phyloP scores from a whole-genome alignment of 2,888 invertebrate genomes.

The Allygus modestus region DNA sequence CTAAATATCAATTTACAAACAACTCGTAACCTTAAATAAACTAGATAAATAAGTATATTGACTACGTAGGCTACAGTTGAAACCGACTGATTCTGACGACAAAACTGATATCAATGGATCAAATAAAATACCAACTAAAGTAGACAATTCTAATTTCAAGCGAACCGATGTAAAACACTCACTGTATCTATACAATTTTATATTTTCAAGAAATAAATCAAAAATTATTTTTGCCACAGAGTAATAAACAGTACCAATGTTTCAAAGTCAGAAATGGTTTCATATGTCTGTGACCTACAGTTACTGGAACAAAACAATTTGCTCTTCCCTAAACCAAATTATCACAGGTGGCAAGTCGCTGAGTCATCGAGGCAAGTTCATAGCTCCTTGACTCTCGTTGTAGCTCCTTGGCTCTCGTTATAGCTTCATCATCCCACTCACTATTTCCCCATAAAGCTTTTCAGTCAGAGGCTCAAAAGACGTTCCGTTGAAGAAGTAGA shows the following conservation, averaged over 20 bases:
- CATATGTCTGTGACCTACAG: neutral
- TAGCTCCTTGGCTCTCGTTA: neutral
- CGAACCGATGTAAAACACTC: neutral
- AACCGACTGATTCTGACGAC: constrained; percentile 8
- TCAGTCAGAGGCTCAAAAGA: constrained; percentile 74
- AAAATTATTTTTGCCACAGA: neutral
- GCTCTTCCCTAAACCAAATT: constrained; percentile 25
- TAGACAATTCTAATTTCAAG: neutral
- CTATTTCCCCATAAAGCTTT: constrained; percentile 69
- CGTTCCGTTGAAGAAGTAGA: constrained; percentile 75
- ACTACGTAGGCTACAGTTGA: neutral
- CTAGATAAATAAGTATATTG: neutral
- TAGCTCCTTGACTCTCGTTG: neutral
- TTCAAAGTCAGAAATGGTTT: neutral
- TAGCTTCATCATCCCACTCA: constrained; percentile 8
- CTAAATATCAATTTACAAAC: neutral
- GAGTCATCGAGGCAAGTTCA: neutral
- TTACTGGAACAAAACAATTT: neutral
- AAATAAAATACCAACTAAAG: neutral
- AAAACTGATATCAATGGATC: neutral
- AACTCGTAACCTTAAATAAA: neutral
- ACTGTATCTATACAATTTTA: neutral
- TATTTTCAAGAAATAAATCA: neutral
- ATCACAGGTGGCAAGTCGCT: constrained; percentile 32
- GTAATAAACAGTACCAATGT: neutral